Percentiles rank a stretch among this genome's conserved stretches.
Evolutionary conservation across 2,888 invertebrate genomes (phyloP).

Genomic region (Tribolium freemani): DNA sequence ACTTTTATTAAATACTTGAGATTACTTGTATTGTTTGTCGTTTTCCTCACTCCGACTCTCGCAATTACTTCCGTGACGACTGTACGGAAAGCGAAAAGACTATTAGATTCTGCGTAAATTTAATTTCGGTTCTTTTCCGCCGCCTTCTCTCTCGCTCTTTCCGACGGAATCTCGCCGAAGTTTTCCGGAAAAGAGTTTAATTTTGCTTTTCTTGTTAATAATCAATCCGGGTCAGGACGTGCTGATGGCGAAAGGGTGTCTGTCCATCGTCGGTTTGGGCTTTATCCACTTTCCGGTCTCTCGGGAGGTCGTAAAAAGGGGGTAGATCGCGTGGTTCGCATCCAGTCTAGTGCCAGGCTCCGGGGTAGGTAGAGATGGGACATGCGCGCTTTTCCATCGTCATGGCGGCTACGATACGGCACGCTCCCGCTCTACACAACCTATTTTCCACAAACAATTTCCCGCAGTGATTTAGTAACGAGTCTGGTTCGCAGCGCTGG

Average conservation of each 20-base stretch:
- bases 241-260: conserved; percentile 25
- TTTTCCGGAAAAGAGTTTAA: neutral
- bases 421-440: conserved; percentile 70
- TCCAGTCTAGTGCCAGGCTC: conserved; percentile 49
- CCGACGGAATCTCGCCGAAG: neutral
- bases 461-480: conserved; percentile 57
- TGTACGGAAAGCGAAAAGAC: conserved; percentile 43
- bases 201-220: conserved; percentile 15
- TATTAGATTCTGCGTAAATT: conserved; percentile 47
- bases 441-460: conserved; percentile 43
- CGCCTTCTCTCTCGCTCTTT: neutral
- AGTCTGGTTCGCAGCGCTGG: conserved; percentile 33
- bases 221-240: conserved; percentile 25
- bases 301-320: conserved; percentile 14
- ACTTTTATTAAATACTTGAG: conserved; percentile 35
- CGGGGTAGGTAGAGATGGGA: conserved; percentile 65
- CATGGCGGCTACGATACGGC: conserved; percentile 73
- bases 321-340: conserved; percentile 29
- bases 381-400: conserved; percentile 71
- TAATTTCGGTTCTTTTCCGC: conserved; percentile 42
- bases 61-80: conserved; percentile 15
- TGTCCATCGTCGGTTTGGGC: conserved; percentile 23
- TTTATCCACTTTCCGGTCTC: conserved; percentile 36
- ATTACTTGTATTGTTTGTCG: conserved; percentile 33
- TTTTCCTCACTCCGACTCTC: neutral